phyloP scores from a whole-genome alignment of 2,113 vertebrate species.

The Sinocyclocheilus maitianheensis region DNA sequence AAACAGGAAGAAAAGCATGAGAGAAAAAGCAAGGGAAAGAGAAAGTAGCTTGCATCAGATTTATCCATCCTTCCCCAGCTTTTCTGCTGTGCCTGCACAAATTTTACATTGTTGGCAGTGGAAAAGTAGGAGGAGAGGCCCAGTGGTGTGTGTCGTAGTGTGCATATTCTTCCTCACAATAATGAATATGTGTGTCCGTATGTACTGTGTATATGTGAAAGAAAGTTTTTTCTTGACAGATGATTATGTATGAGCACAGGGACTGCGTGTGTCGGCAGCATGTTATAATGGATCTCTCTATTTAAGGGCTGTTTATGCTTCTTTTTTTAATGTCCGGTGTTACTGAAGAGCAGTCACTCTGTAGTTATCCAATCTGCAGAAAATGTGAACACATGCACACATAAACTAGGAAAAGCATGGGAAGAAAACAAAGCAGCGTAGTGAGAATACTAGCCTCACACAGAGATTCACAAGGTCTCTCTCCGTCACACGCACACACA shows the following conservation, averaged over 20 bases:
- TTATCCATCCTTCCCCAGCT: conserved; percentile 48
- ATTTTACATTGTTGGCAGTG: conserved; percentile 59
- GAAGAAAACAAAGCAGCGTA: neutral
- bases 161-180: conserved; percentile 1
- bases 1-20: neutral
- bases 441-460: neutral
- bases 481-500: neutral
- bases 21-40: neutral
- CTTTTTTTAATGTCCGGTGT: neutral
- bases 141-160: neutral
- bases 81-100: conserved; percentile 55
- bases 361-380: neutral
- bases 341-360: neutral
- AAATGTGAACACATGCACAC: neutral
- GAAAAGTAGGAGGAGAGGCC: neutral
- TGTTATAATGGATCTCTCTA: neutral
- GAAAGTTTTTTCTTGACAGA: neutral
- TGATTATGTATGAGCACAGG: neutral
- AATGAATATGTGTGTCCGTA: neutral
- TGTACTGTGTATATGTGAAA: neutral
- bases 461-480: conserved; percentile 6
- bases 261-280: neutral
- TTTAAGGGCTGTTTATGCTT: neutral
- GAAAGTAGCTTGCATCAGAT: conserved; percentile 49
- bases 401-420: neutral